Evolutionary conservation across 2,113 vertebrate genomes (phyloP).

Genomic region (Cheirogaleus medius): DNA sequence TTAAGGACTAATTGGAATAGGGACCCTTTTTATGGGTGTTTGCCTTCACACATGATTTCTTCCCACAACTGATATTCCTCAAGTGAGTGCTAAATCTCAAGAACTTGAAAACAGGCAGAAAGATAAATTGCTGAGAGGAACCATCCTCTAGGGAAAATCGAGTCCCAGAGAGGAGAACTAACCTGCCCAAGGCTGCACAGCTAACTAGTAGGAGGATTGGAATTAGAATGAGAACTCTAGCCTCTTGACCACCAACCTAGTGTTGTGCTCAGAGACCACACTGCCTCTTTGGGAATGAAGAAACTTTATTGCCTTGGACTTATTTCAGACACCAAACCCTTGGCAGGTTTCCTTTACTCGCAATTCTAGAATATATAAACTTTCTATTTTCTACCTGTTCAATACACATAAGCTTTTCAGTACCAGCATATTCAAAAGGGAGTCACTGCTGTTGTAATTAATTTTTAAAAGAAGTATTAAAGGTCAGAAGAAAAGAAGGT

Average conservation of each 20-base stretch:
- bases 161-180: background rate
- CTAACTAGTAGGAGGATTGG: background rate
- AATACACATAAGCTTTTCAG: background rate
- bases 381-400: background rate
- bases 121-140: background rate
- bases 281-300: background rate
- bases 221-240: background rate
- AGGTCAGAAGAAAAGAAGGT: background rate
- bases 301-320: background rate
- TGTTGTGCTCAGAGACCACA: background rate
- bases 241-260: background rate
- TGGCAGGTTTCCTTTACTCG: background rate
- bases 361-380: background rate
- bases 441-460: background rate
- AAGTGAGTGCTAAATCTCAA: background rate
- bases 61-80: background rate
- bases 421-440: background rate
- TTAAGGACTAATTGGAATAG: background rate
- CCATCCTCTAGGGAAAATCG: background rate
- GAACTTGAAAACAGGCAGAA: background rate
- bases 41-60: background rate
- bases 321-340: background rate
- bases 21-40: background rate
- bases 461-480: background rate
- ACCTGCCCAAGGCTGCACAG: background rate